phyloP scores from a whole-genome alignment of 2,888 invertebrate species.

The Lepidonotus clava region DNA sequence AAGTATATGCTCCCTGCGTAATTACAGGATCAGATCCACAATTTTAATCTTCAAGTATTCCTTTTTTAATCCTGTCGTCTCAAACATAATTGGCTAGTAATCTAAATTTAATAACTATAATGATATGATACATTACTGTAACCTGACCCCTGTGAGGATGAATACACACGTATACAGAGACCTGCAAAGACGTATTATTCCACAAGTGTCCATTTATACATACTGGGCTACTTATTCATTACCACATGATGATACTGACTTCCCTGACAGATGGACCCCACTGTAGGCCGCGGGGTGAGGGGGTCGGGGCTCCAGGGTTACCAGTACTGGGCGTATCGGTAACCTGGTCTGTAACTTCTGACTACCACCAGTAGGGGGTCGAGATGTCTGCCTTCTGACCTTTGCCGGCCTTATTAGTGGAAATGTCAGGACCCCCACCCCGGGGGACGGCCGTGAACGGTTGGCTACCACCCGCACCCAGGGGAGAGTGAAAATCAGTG shows the following conservation, averaged over 20 bases:
- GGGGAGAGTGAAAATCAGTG: conserved; percentile 5
- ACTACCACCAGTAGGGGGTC: conserved; percentile 17
- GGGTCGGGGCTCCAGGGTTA: neutral
- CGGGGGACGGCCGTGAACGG: conserved; percentile 12
- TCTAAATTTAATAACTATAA: too few species aligned
- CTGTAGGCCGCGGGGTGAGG: neutral
- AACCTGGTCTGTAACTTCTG: conserved; percentile 24
- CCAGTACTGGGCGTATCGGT: conserved; percentile 25
- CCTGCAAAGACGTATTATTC: too few species aligned
- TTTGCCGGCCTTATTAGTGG: conserved; percentile 4
- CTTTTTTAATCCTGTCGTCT: too few species aligned
- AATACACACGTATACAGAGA: too few species aligned
- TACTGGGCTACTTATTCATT: too few species aligned
- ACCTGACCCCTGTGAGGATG: too few species aligned
- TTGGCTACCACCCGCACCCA: neutral
- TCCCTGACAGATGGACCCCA: neutral
- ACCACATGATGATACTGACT: neutral
- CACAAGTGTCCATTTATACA: too few species aligned
- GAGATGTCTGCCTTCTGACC: conserved; percentile 20
- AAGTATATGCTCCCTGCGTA: too few species aligned
- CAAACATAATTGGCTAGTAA: too few species aligned
- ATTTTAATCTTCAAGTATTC: too few species aligned
- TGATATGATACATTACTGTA: too few species aligned
- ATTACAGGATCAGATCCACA: too few species aligned
- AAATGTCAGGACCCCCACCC: conserved; percentile 3